Percentiles rank a stretch among this genome's conserved stretches.
Evolutionary conservation across 2,888 invertebrate genomes (phyloP).

Genomic region (Temnothorax ravouxi): DNA sequence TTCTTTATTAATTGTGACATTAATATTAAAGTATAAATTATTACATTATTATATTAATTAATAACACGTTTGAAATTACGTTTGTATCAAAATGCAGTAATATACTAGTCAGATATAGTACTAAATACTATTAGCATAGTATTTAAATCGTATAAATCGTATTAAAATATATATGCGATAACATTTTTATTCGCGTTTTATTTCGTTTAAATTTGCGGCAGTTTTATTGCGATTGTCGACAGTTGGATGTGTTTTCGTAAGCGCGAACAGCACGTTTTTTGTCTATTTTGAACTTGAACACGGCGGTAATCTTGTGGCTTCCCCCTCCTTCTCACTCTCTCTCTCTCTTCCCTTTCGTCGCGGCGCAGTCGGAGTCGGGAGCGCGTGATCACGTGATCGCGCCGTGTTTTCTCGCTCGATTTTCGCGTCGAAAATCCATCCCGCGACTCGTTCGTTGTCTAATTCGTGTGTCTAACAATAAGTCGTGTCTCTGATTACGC

Average conservation of each 20-base stretch:
- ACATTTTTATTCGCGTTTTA: neutral
- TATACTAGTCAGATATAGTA: neutral
- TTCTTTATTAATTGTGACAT: neutral
- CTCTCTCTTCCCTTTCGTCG: neutral
- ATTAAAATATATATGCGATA: neutral
- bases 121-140: neutral
- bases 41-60: neutral
- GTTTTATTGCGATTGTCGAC: neutral
- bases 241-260: neutral
- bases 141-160: neutral
- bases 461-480: neutral
- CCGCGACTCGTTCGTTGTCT: neutral
- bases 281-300: slow-evolving; percentile 14
- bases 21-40: slow-evolving; percentile 1
- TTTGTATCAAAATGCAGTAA: neutral
- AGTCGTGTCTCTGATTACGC: neutral
- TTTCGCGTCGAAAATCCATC: neutral
- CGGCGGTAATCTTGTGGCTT: neutral
- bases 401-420: neutral
- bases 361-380: too few relatives aligned
- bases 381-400: too few relatives aligned
- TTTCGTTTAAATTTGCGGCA: neutral
- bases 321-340: neutral
- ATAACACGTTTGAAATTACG: neutral
- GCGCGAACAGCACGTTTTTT: neutral